Evolutionary conservation across 2,797 vertebrate species (phyloP), one percentile per base, ranked within the genome.

Genomic region (Pogoniulus pusillus): DNA sequence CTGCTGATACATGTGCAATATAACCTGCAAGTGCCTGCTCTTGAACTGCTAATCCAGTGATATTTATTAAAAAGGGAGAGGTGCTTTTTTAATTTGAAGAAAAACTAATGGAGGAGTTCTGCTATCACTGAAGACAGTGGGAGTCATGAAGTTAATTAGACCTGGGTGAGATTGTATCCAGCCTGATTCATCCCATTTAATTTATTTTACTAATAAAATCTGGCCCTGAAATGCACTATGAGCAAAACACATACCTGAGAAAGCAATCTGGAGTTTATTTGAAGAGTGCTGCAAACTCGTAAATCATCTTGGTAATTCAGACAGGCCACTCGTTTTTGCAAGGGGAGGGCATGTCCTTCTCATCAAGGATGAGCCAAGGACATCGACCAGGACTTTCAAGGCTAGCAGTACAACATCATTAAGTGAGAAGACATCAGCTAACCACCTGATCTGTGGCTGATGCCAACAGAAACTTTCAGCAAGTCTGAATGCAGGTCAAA

Each of bases 61-160:
- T 7, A 9, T 27, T 65, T 75, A 94, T 59, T 82, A 76, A 79
- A 85, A 94, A 90, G 82, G 82, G 93, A 87, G 79, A 89, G 82
- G 29, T 79, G 82, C 23, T 85, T 78, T 87, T 72, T 85, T 83
- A 87, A 90, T 93, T 75, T 85, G 57, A 70, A 87, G 51, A 34
- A 80, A 90, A 75, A 85, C 54, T 49, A 81, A 57, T 7, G 63
- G 57, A 75, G 91, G 82, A 91, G 73, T 85, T 87, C 55, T 60
- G 75, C 73, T 72, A 55, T 78, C 77, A 43, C 53, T 43, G 69
- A 82, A 77, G 78, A 60, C 69, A 77, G 90, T 93, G 92, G 92
- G 95, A 95, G 89, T 93, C 77, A 64, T 2, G 0, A 84, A 95
- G 71, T 93, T 95, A 94, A 95, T 95, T 70, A 89, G 68, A 39